Base-by-base conservation (phyloP, 2,113 vertebrate species). In the Tachysurus fulvidraco region DNA sequence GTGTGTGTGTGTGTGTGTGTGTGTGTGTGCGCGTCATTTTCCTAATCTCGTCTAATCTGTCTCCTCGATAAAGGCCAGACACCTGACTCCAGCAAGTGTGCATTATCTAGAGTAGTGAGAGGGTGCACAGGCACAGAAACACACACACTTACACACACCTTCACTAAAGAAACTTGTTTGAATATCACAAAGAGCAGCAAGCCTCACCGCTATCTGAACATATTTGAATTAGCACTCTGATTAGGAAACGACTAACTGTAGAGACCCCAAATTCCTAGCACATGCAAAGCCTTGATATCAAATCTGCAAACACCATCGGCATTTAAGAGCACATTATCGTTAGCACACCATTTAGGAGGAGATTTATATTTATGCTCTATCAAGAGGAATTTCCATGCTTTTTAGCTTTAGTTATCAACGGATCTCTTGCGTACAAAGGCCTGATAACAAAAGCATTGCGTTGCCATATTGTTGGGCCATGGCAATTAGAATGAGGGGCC, bases 41-140 rank as follows among this genome's bases (percentile, higher is more conserved):
- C 80, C 81, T 87, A 88, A 92, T 95, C 95, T 95, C 86, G 91
- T 86, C 93, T 96, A 96, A 97, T 96, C 96, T 95, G 93, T 95
- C 93, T 94, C 93, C 94, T 93, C 94, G 95, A 96, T 97, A 96
- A 95, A 89, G 94, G 93, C 94, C 95, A 96, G 96, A 96, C 95
- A 95, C 94, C 95, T 93, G 96, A 96, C 95, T 97, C 95, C 95
- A 94, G 91, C 94, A 93, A 93, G 92, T 92, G 89, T 77, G 36
- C 88, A 93, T 97, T 97, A 97, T 98, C 96, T 83, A 87, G 88
- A 90, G 91, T 92, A 92, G 93, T n/a, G 94, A 94, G 96, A 95
- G 13, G 93, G 94, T 93, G 95, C 93, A 93, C 92, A 95, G 83
- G 83, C 74, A 73, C 60, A 60, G 71, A 84, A 57, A 85, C 16